Evolutionary conservation across 2,888 invertebrate genomes (phyloP), one percentile per base, ranked within the genome.

Genomic region (Aspidiotus destructor): DNA sequence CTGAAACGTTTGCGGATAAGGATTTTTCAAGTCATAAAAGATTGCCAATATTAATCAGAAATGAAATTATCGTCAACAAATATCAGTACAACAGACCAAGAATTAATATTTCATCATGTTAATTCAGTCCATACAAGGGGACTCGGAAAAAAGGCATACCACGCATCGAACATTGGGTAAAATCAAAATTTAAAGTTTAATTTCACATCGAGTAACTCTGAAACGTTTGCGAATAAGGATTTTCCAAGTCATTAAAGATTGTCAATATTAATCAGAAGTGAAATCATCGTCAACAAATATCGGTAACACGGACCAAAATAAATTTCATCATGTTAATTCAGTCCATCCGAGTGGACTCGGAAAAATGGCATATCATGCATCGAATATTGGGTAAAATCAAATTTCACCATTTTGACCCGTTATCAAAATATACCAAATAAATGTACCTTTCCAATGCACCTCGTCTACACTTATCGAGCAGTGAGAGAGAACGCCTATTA

Each of bases 81-180:
- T 70, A 70, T 77, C 77, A 77, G 73, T 73, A 77, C 77, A 76
- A 77, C 76, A 74, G 77, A 77, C 77, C 77, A 75, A 74, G 57
- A 58, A 52, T n/a, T n/a, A n/a, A 63, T 72, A 69, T 67, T 72
- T 7, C 71, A 72, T 74, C 73, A 73, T 73, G 28, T 28, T 28
- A 71, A 73, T 67, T 3, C 48, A 48, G 48, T 28, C 5, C 28
- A 28, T 28, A 1, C 5, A 28, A 28, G 1, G 1, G 28, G 28
- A 3, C 5, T 28, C 28, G 5, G 28, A 28, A n/a, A n/a, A n/a
- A 28, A 3, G 28, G 28, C 28, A 28, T 28, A 28, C 5, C 28
- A 28, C 5, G 28, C 28, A 28, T 28, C 5, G 28, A 28, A 28
- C 28, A 28, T 28, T 28, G n/a, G n/a, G n/a, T n/a, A n/a, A n/a